A percentile compares a stretch with the other conserved stretches of the same genome.
Evolutionary conservation across 2,888 invertebrate genomes (phyloP).

Genomic region (Eupithecia subfuscata): DNA sequence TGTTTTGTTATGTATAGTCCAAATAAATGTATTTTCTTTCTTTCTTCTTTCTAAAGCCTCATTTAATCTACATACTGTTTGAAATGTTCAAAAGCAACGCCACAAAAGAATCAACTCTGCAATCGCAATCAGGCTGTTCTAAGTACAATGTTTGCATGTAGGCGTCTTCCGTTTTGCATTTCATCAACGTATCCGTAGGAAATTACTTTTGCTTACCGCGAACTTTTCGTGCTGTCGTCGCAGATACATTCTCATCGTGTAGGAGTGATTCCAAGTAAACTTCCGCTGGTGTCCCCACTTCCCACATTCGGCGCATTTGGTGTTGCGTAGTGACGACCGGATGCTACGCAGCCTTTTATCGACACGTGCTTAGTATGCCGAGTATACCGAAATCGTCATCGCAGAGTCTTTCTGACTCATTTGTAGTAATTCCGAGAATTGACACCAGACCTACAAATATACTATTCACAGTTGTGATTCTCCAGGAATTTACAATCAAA

Average conservation of each 20-base stretch:
- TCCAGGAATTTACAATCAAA: constrained; percentile 15
- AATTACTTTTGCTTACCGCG: constrained; percentile 44
- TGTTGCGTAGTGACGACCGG: constrained; percentile 62
- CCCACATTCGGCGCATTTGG: constrained; percentile 63
- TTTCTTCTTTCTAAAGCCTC: too few relatives aligned
- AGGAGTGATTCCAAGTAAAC: constrained; percentile 65
- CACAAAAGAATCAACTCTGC: constrained; percentile 28
- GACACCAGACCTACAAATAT: constrained; percentile 43
- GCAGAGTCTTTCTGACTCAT: constrained; percentile 57
- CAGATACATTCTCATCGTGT: constrained; percentile 62
- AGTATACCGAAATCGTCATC: constrained; percentile 50
- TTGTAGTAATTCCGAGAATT: constrained; percentile 56
- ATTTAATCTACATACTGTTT: constrained; percentile 3
- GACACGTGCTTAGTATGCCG: constrained; percentile 65
- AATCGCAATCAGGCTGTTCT: constrained; percentile 32
- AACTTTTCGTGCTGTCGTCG: constrained; percentile 45
- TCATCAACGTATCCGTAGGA: constrained; percentile 40
- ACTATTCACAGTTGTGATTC: constrained; percentile 26
- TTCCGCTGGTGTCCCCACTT: constrained; percentile 70
- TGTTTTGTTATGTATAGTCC: too few relatives aligned
- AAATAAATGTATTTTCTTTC: too few relatives aligned
- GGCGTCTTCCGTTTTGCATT: constrained; percentile 36
- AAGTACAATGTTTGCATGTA: constrained; percentile 38
- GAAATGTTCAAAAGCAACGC: constrained; percentile 7
- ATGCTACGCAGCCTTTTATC: constrained; percentile 66